These are phyloP conservation scores for Chrysogorgia sp. DNA, from an alignment of 92 coral and sea anemone genomes.

Conservation along the genomic window DNA sequence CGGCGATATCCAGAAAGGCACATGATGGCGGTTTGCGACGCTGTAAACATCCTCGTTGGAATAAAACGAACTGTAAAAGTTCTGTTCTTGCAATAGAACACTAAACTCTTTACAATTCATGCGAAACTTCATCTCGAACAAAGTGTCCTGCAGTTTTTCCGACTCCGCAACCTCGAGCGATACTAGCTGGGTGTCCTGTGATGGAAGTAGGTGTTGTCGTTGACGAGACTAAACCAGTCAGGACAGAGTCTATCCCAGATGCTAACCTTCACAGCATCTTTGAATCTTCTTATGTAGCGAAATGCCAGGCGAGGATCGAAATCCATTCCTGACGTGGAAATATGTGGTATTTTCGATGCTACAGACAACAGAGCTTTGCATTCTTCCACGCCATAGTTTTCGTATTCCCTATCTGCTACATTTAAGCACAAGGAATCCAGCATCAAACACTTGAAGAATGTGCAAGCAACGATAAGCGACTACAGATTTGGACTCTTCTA, in stretches of 20 bases:
- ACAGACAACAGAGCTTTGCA: too few species aligned
- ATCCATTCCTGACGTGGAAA: too few species aligned
- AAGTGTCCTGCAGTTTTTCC: background rate
- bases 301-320: conserved; percentile 42
- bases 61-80: conserved; percentile 33
- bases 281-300: conserved; percentile 31
- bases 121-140: too few species aligned
- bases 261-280: conserved; percentile 33
- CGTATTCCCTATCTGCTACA: too few species aligned
- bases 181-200: too few species aligned
- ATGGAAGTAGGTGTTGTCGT: background rate
- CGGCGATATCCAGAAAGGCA: conserved; percentile 16
- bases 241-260: conserved; percentile 26
- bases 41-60: conserved; percentile 21
- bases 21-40: conserved; percentile 47
- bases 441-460: conserved; percentile 16
- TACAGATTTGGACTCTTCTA: conserved; percentile 7
- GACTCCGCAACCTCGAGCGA: too few species aligned
- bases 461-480: too few species aligned
- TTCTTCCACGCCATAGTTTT: too few species aligned
- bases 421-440: conserved; percentile 20
- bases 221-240: background rate
- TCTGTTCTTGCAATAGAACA: conserved; percentile 32
- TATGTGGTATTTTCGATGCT: too few species aligned
- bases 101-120: conserved; percentile 1